phyloP scores from a whole-genome alignment of 2,797 vertebrate species.

The Leuciscus waleckii region DNA sequence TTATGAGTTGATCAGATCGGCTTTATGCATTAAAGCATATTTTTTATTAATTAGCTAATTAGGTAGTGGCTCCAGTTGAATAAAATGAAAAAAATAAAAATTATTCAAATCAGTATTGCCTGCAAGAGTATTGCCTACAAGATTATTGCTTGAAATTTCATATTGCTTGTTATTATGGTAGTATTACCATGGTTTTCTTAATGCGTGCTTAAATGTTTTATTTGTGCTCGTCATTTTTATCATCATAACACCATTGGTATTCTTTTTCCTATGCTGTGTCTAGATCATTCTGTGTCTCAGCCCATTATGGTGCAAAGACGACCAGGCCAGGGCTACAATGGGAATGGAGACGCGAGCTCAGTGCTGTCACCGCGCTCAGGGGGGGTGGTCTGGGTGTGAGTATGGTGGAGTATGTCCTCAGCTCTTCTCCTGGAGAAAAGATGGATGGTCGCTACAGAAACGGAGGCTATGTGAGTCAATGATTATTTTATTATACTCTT shows the following conservation, averaged over 20 bases:
- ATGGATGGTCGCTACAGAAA: slow-evolving; percentile 97
- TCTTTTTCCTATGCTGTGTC: background rate
- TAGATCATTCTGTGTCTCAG: slow-evolving; percentile 98
- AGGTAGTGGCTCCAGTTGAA: background rate
- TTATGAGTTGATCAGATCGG: background rate
- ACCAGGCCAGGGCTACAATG: slow-evolving; percentile 96
- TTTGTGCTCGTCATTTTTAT: background rate
- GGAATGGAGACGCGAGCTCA: slow-evolving; percentile 94
- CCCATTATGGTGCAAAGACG: slow-evolving; percentile 99
- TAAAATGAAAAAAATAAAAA: background rate
- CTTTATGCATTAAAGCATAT: background rate
- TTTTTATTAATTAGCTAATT: background rate
- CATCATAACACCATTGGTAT: background rate
- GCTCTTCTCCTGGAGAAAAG: slow-evolving; percentile 98
- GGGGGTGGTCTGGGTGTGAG: slow-evolving; percentile 97
- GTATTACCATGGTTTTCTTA: background rate
- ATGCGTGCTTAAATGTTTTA: background rate
- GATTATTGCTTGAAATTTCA: background rate
- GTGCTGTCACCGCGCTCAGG: slow-evolving; percentile 96
- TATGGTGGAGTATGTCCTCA: slow-evolving; percentile 99
- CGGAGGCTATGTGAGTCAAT: slow-evolving; percentile 91
- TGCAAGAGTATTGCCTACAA: background rate
- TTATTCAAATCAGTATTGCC: background rate
- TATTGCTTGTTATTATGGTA: background rate
- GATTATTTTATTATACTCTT: slow-evolving; percentile 35